Evolutionary conservation across 2,113 vertebrate species (phyloP).

Genomic region (Bungarus multicinctus): DNA sequence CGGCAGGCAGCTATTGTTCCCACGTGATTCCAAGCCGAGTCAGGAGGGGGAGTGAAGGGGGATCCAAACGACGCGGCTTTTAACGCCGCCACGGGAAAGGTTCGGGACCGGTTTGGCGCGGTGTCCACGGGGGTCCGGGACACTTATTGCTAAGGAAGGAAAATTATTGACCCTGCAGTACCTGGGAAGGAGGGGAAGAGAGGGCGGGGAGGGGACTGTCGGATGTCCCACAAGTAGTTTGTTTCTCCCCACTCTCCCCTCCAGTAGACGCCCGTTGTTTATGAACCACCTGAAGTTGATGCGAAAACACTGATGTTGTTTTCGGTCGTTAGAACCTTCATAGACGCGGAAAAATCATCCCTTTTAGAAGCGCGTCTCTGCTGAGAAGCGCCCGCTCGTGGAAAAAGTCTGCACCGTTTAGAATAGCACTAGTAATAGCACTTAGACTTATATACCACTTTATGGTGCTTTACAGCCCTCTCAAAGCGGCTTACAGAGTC

Average conservation of each 20-base stretch:
- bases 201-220: neutral
- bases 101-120: neutral
- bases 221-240: neutral
- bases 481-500: too few relatives aligned
- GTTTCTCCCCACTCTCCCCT: neutral
- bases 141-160: neutral
- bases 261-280: neutral
- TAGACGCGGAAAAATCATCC: neutral
- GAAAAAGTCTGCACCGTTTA: neutral
- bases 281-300: neutral
- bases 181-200: too few relatives aligned
- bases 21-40: slow-evolving; percentile 54
- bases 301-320: neutral
- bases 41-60: neutral
- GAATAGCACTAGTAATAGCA: neutral
- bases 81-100: neutral
- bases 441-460: too few relatives aligned
- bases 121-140: neutral
- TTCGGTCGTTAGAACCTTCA: neutral
- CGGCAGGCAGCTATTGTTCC: neutral
- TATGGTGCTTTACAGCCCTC: too few relatives aligned
- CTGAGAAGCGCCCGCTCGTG: neutral
- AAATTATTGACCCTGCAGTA: neutral
- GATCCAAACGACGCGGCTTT: neutral
- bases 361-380: neutral